A percentile compares a stretch with the other conserved stretches of the same genome.
phyloP scores from a whole-genome alignment of 2,797 vertebrate genomes.

The Atherinosoma microstoma region DNA sequence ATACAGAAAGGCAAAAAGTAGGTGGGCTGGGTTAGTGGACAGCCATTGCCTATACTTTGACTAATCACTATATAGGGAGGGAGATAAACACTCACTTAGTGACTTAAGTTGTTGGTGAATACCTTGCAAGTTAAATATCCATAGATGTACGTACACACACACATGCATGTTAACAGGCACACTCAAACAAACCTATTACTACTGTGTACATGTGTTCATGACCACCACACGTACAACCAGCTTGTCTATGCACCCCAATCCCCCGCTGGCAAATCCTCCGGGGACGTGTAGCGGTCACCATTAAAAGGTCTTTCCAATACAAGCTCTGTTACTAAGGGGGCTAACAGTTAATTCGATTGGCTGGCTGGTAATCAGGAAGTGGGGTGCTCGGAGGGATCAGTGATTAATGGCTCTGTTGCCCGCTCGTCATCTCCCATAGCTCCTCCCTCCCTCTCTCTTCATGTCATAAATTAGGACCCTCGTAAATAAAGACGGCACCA shows the following conservation, averaged over 20 bases:
- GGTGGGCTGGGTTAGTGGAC: conserved; percentile 9
- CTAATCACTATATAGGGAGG: conserved; percentile 3
- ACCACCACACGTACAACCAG: conserved; percentile 50
- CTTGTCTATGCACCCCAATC: conserved; percentile 75
- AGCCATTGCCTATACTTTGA: not conserved
- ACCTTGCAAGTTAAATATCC: conserved; percentile 29
- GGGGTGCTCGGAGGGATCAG: conserved; percentile 85
- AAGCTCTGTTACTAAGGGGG: conserved; percentile 90
- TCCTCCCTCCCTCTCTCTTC: conserved; percentile 85
- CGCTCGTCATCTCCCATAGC: conserved; percentile 91
- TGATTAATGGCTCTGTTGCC: conserved; percentile 95
- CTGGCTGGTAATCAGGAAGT: conserved; percentile 93
- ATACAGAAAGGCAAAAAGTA: conserved; percentile 27
- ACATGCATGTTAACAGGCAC: conserved; percentile 23
- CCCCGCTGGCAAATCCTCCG: conserved; percentile 82
- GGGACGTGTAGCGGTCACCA: conserved; percentile 92
- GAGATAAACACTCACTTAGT: conserved; percentile 26
- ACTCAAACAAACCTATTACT: conserved; percentile 25
- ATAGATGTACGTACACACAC: conserved; percentile 2
- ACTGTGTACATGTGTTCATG: conserved; percentile 33
- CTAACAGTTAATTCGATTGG: conserved; percentile 97
- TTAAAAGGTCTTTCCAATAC: conserved; percentile 99
- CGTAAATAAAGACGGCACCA: conserved; percentile 97
- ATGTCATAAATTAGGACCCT: conserved; percentile 96
- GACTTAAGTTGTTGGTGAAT: not conserved